Conservation (phyloP, 2,888 invertebrate genomes). For the Drepanosiphum platanoidis region DNA sequence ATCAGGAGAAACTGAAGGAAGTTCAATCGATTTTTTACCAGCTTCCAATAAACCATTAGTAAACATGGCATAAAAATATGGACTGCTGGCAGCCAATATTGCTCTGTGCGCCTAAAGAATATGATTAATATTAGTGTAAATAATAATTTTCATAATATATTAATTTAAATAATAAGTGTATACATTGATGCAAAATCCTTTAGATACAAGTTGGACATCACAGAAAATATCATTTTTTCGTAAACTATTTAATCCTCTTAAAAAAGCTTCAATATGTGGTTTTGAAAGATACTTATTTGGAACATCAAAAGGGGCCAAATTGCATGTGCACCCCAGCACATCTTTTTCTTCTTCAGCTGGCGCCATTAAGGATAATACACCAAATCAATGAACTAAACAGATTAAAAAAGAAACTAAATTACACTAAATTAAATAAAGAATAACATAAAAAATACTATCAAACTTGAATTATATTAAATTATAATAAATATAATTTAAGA, state of each 20-base stretch:
- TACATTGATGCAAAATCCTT: constrained; percentile 57
- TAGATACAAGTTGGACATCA: constrained; percentile 55
- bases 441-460: background rate
- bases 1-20: constrained; percentile 80
- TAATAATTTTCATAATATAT: background rate
- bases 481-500: background rate
- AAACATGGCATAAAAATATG: constrained; percentile 95
- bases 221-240: constrained; percentile 56
- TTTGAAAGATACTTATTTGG: constrained; percentile 55
- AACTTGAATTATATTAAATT: background rate
- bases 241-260: constrained; percentile 52
- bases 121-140: background rate
- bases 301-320: constrained; percentile 50
- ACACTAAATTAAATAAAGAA: background rate
- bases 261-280: constrained; percentile 41
- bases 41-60: constrained; percentile 85
- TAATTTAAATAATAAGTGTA: constrained; percentile 1
- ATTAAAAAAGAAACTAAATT: background rate
- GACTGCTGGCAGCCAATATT: constrained; percentile 87
- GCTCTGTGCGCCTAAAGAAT: constrained; percentile 80
- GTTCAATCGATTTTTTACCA: constrained; percentile 80
- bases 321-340: constrained; percentile 48
- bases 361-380: constrained; percentile 39
- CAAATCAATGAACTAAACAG: constrained; percentile 35
- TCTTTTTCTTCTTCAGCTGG: constrained; percentile 50